Conservation (phyloP, 2,888 invertebrate species). For the Nebria salina region DNA sequence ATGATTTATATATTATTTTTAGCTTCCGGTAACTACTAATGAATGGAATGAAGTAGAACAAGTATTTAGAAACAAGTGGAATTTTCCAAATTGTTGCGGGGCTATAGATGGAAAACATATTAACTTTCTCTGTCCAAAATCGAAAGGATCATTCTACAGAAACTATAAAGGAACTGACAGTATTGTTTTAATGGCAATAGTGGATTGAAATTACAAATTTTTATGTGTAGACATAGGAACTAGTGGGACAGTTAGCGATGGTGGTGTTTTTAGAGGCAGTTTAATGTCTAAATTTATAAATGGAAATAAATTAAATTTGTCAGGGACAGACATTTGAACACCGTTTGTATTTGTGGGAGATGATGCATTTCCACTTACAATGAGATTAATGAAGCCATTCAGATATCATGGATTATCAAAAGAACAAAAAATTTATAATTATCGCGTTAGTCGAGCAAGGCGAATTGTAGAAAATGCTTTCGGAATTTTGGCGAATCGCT, state of each 20-base stretch:
- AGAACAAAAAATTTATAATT: constrained; percentile 22
- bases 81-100: too few relatives aligned
- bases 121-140: too few relatives aligned
- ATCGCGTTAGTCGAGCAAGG: background rate
- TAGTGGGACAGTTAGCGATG: too few relatives aligned
- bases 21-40: constrained; percentile 3
- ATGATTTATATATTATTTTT: background rate
- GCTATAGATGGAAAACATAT: too few relatives aligned
- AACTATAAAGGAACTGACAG: too few relatives aligned
- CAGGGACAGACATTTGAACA: too few relatives aligned
- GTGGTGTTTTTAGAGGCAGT: too few relatives aligned
- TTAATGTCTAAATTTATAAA: background rate
- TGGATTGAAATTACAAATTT: too few relatives aligned
- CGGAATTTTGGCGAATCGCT: too few relatives aligned
- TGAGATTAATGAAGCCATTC: background rate
- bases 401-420: background rate
- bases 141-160: constrained; percentile 7
- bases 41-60: constrained; percentile 27
- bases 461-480: background rate
- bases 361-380: constrained; percentile 19
- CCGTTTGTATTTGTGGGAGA: constrained; percentile 19
- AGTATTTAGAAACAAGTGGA: constrained; percentile 8
- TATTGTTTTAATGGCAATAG: too few relatives aligned
- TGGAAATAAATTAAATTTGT: constrained; percentile 18
- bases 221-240: too few relatives aligned